Evolutionary conservation across 2,113 vertebrate genomes (phyloP).

Genomic region (Bos indicus): DNA sequence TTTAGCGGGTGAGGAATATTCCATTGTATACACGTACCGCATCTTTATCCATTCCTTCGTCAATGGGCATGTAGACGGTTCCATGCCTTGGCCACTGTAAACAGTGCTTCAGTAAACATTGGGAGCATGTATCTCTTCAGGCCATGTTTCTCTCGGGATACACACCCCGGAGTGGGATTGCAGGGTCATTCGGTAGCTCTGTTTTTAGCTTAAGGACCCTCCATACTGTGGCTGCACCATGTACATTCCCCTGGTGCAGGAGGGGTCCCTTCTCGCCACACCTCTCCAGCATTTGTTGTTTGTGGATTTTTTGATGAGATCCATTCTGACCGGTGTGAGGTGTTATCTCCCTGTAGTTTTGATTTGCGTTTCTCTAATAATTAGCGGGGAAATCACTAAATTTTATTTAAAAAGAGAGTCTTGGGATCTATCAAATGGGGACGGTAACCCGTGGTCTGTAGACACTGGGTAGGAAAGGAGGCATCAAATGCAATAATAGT

Average conservation of each 20-base stretch:
- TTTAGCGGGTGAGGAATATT: neutral
- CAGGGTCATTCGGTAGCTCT: neutral
- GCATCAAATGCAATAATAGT: neutral
- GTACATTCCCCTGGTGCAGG: neutral
- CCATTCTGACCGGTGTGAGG: neutral
- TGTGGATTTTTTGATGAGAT: neutral
- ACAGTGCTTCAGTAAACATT: neutral
- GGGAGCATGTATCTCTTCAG: neutral
- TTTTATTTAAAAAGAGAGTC: neutral
- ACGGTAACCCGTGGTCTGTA: neutral
- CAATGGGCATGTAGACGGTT: accelerated
- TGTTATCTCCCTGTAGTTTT: neutral
- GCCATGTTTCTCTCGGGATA: neutral
- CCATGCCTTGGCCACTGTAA: neutral
- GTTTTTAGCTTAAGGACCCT: neutral
- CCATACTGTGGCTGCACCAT: neutral
- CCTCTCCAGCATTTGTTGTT: neutral
- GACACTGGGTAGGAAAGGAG: neutral
- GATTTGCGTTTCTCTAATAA: neutral
- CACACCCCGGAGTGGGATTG: neutral
- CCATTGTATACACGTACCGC: accelerated
- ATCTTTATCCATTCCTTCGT: accelerated
- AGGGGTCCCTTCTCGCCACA: neutral
- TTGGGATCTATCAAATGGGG: neutral
- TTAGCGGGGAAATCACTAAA: neutral